Evolutionary conservation across 2,888 invertebrate species (phyloP).

Genomic region (Lithodes maja): DNA sequence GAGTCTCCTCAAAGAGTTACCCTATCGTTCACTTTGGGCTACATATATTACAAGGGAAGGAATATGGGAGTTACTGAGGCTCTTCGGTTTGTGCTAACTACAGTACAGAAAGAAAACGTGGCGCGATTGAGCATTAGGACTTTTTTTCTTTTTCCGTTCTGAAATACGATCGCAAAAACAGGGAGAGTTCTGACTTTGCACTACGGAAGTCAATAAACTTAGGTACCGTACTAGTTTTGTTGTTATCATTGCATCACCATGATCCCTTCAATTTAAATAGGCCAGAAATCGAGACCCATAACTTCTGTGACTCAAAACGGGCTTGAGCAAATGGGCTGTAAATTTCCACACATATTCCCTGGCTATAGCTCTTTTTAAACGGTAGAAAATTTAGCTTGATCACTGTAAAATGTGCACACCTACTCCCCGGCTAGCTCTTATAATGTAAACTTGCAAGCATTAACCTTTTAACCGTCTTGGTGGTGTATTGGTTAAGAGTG

Average conservation of each 20-base stretch:
- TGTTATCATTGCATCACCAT: not conserved
- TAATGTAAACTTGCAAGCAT: no score
- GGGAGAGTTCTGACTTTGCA: not conserved
- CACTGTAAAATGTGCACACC: no score
- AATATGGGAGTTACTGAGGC: not conserved
- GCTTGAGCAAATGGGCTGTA: no score
- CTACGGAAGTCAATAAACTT: not conserved
- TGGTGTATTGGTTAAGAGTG: no score
- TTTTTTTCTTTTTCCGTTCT: not conserved
- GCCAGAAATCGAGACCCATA: no score
- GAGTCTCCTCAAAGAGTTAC: not conserved
- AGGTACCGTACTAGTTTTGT: not conserved
- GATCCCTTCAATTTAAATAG: no score
- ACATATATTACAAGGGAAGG: not conserved
- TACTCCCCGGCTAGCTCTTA: no score
- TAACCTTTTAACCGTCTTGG: no score
- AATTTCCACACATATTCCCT: no score
- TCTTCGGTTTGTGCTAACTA: constrained; percentile 8
- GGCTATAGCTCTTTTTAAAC: no score
- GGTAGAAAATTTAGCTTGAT: no score
- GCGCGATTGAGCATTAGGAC: constrained; percentile 47
- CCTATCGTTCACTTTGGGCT: constrained; percentile 26
- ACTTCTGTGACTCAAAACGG: no score
- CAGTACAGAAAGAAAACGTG: not conserved
- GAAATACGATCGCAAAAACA: not conserved